Percentiles rank a stretch among this genome's conserved stretches.
These are phyloP conservation scores for Xanthorhoe designata DNA, from an alignment of 2,888 invertebrate species.

Conservation along the genomic window DNA sequence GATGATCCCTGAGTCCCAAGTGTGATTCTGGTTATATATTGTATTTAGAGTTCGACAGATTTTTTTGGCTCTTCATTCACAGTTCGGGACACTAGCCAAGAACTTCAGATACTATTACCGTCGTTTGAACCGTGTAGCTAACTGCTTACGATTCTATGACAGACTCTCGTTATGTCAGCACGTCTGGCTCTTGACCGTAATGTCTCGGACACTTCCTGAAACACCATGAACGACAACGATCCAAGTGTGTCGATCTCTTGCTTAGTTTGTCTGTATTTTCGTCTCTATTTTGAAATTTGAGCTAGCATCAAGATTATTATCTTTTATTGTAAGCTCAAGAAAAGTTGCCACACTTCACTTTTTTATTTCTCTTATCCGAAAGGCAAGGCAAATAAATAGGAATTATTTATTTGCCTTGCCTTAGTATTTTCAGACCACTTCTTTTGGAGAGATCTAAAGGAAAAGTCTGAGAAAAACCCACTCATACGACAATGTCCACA, in stretches of 20 bases:
- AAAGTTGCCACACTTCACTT: background rate
- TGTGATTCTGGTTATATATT: background rate
- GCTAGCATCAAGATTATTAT: background rate
- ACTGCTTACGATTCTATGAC: slow-evolving; percentile 10
- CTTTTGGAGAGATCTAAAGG: no score
- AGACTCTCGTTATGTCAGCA: slow-evolving; percentile 26
- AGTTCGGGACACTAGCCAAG: slow-evolving; percentile 38
- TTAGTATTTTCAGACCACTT: no score
- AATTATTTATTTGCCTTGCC: no score
- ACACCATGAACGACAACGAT: slow-evolving; percentile 24
- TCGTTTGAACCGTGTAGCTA: slow-evolving; percentile 22
- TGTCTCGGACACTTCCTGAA: slow-evolving; percentile 24
- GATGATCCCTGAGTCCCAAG: background rate
- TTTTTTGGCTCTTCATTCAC: slow-evolving; percentile 31
- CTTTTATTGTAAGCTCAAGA: background rate
- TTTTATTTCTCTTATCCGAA: no score
- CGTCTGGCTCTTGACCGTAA: slow-evolving; percentile 29
- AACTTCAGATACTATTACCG: slow-evolving; percentile 35
- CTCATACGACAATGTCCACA: no score
- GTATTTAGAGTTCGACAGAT: slow-evolving; percentile 3
- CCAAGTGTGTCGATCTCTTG: slow-evolving; percentile 25
- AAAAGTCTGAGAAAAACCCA: no score
- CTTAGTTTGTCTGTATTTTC: slow-evolving; percentile 1
- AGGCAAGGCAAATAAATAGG: no score
- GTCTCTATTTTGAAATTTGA: background rate